Evolutionary conservation across 1,140 invertebrate species (phyloP).

Genomic region (Drosophila pandora): DNA sequence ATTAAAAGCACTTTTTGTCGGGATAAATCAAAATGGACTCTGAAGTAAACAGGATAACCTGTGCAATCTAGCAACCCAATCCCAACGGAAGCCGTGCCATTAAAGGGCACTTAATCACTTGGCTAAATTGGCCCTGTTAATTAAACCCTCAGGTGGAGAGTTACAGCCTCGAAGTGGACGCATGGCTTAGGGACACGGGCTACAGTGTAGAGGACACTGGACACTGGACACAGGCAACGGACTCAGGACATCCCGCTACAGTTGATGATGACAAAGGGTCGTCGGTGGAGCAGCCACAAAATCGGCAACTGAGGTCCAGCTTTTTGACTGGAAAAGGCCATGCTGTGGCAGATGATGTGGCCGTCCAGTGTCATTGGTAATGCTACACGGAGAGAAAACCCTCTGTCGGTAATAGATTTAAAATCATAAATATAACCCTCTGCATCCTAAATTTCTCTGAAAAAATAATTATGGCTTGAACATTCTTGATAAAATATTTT

Average conservation of each 20-base stretch:
- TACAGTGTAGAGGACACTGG: neutral
- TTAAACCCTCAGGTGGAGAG: constrained; percentile 41
- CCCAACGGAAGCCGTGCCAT: constrained; percentile 34
- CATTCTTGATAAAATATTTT: too few relatives aligned
- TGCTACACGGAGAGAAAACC: constrained; percentile 5
- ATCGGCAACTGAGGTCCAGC: constrained; percentile 20
- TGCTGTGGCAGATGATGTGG: neutral
- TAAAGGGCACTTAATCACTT: constrained; percentile 67
- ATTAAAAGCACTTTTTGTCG: constrained; percentile 16
- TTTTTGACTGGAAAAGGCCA: constrained; percentile 11
- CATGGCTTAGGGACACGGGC: constrained; percentile 19
- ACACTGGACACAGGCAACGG: neutral
- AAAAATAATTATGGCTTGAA: too few relatives aligned
- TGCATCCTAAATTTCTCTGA: too few relatives aligned
- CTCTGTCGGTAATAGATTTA: neutral
- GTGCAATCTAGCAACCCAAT: constrained; percentile 12
- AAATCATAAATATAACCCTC: too few relatives aligned
- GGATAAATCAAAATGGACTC: constrained; percentile 4
- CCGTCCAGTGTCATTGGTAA: neutral
- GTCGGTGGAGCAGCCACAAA: constrained; percentile 7
- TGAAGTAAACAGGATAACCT: constrained; percentile 2
- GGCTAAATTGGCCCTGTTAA: constrained; percentile 54
- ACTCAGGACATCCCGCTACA: constrained; percentile 8
- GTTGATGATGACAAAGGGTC: constrained; percentile 25
- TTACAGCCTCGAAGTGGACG: constrained; percentile 2